Percentiles rank a stretch among this genome's conserved stretches.
Conservation (phyloP, 1,140 invertebrate genomes). For the Neuroterus valhalla region DNA sequence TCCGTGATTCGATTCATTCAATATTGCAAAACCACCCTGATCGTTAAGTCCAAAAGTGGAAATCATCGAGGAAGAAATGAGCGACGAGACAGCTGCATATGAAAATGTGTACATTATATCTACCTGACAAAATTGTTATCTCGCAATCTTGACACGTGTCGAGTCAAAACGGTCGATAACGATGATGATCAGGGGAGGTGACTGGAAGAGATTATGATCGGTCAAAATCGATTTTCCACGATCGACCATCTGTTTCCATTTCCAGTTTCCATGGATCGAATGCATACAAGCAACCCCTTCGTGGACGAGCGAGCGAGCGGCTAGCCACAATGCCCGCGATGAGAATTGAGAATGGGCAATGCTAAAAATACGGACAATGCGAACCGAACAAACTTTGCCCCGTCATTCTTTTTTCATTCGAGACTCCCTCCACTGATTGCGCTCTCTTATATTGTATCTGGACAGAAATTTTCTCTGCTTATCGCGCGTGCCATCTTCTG, state of each 20-base stretch:
- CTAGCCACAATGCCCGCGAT: not conserved
- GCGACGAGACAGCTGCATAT: conserved; percentile 21
- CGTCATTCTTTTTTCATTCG: conserved; percentile 21
- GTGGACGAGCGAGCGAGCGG: not conserved
- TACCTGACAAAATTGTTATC: conserved; percentile 7
- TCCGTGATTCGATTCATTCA: conserved; percentile 1
- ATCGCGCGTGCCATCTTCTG: conserved; percentile 15
- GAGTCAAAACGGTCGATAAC: not conserved
- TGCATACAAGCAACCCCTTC: not conserved
- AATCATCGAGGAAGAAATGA: conserved; percentile 22
- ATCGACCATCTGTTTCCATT: conserved; percentile 21
- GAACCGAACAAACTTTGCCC: not conserved
- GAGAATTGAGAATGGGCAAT: not conserved
- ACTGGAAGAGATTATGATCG: not conserved
- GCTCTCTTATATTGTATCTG: conserved; percentile 12
- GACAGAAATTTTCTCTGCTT: conserved; percentile 18
- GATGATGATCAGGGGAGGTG: conserved; percentile 17
- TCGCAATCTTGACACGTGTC: conserved; percentile 16
- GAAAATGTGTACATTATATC: conserved; percentile 7
- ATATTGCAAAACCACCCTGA: not conserved
- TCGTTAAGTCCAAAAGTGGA: not conserved
- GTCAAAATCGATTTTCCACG: conserved; percentile 7
- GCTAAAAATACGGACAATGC: not conserved
- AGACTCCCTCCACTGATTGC: conserved; percentile 13
- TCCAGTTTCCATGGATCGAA: not conserved